A percentile compares a stretch with the other conserved stretches of the same genome.
Conservation (phyloP, 2,113 vertebrate species). For the Uropsilus gracilis region DNA sequence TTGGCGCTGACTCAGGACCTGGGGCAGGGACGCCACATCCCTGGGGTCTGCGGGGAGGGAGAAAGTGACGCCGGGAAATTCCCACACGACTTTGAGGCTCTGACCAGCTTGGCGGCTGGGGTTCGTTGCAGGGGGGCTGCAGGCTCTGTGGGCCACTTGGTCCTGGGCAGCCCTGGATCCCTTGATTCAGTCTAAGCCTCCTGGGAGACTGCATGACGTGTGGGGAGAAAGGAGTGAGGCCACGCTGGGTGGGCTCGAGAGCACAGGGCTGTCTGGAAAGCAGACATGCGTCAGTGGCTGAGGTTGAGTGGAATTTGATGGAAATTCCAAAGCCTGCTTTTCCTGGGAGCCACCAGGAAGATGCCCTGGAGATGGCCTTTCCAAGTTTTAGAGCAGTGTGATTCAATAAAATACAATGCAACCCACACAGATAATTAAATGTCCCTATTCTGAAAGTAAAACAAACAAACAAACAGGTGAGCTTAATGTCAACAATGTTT, state of each 20-base stretch:
- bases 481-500: not conserved
- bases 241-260: not conserved
- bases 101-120: not conserved
- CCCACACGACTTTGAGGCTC: conserved; percentile 22
- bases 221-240: not conserved
- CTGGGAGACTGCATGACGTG: not conserved
- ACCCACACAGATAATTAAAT: not conserved
- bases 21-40: conserved; percentile 2
- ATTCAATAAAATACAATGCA: not conserved
- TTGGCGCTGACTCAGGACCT: conserved; percentile 55
- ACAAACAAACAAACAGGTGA: not conserved
- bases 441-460: not conserved
- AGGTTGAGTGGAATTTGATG: conserved; percentile 21
- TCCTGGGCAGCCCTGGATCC: not conserved
- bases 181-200: not conserved
- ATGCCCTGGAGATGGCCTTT: not conserved
- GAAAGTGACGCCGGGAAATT: conserved; percentile 49
- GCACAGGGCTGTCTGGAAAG: not conserved
- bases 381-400: not conserved
- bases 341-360: not conserved
- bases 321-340: conserved; percentile 29
- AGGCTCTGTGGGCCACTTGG: not conserved
- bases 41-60: conserved; percentile 27
- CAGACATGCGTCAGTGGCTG: not conserved
- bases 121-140: not conserved